phyloP scores from a whole-genome alignment of 1,140 invertebrate species.

The Whitmania pigra region DNA sequence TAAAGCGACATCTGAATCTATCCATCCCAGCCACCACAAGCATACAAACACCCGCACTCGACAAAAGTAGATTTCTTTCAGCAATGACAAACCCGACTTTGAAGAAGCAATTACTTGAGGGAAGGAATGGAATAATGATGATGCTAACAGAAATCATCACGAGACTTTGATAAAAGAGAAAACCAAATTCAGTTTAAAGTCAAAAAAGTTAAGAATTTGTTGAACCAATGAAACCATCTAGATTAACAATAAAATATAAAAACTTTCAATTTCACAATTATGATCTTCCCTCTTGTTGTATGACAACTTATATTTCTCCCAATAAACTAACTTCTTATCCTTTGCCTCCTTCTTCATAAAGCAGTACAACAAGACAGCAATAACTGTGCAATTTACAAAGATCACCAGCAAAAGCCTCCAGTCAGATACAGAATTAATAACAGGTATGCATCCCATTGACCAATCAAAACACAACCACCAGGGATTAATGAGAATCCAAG shows the following conservation, averaged over 20 bases:
- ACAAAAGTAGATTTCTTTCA: conserved; percentile 84
- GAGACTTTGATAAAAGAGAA: conserved; percentile 29
- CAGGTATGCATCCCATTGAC: conserved; percentile 90
- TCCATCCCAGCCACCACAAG: conserved; percentile 51
- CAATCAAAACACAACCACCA: conserved; percentile 88
- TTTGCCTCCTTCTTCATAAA: too few species aligned
- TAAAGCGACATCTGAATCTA: conserved; percentile 14
- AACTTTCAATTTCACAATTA: too few species aligned
- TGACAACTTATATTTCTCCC: too few species aligned
- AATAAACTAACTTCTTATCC: too few species aligned
- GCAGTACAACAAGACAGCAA: too few species aligned
- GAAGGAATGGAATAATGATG: conserved; percentile 77
- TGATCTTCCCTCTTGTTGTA: too few species aligned
- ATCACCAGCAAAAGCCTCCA: conserved; percentile 65
- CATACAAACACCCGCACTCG: conserved; percentile 89
- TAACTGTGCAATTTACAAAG: conserved; percentile 19
- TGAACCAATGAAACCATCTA: too few species aligned
- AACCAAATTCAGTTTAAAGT: conserved; percentile 1
- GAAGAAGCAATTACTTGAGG: conserved; percentile 91
- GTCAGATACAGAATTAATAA: conserved; percentile 67
- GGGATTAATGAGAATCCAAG: conserved; percentile 74
- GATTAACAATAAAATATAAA: too few species aligned
- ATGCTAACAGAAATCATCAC: conserved; percentile 52
- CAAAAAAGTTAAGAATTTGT: not conserved
- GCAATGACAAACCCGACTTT: conserved; percentile 93